Evolutionary conservation across 1,140 invertebrate species (phyloP), one percentile per base, ranked within the genome.

Genomic region (Coelopa frigida): DNA sequence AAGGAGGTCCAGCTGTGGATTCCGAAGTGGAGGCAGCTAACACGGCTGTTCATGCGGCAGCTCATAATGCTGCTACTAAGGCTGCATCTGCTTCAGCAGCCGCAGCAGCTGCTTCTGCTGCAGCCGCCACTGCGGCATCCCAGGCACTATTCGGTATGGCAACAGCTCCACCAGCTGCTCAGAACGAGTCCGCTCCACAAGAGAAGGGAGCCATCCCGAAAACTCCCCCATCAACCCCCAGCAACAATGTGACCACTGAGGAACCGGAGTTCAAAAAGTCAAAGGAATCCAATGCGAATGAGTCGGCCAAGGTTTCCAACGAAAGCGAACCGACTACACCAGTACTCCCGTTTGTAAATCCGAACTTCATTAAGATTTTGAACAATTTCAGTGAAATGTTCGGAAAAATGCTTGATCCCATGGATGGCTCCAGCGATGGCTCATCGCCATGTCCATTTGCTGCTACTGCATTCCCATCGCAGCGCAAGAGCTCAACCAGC

Each of bases 311-410:
- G n/a, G n/a, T n/a, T n/a, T n/a, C n/a, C n/a, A n/a, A n/a, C n/a
- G n/a, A n/a, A n/a, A n/a, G n/a, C n/a, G n/a, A n/a, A n/a, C n/a
- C n/a, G n/a, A n/a, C n/a, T n/a, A n/a, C n/a, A n/a, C n/a, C n/a
- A n/a, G n/a, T n/a, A n/a, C n/a, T n/a, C n/a, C 62, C 63, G 40
- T 59, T 63, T 22, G 50, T 68, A 15, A 55, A 61, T 35, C 64
- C 64, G 3, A 51, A 65, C 23, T 65, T 58, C 23, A 56, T 66
- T 58, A 55, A 68, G 35, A 59, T 67, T 23, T 46, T 65, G 5
- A 65, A 62, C 26, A 63, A 66, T 40, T 68, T 70, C 20, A 65
- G 57, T 24, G 56, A 64, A 50, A 65, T 70, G 58, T 70, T 67
- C 40, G 56, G 58, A 23, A 64, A 67, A 53, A 62, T 65, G 53